Base-by-base conservation (phyloP, 2,797 vertebrate genomes). In the Cephalopachus bancanus region DNA sequence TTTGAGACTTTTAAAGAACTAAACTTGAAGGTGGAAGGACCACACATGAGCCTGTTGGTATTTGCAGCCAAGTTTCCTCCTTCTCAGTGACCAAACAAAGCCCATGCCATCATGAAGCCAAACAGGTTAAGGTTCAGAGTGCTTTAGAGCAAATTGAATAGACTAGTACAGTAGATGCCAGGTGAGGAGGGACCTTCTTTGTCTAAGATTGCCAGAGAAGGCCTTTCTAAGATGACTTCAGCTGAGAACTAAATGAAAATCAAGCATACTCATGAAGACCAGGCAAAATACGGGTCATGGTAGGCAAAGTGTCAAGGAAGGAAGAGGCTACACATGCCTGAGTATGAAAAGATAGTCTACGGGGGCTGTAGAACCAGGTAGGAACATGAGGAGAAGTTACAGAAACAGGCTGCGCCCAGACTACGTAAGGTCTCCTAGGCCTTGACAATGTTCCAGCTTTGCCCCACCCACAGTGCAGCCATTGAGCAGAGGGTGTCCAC, bases 71-170 rank as follows among this genome's bases (percentile, higher is more conserved):
- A n/a, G 20, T 37, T 67, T 44, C 89, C 62, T 1, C 15, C 3
- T 79, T 44, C 19, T 91, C 24, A 17, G 76, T 59, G 20, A 67
- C 65, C 20, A 71, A 44, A 60, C 24, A 22, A 93, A 93, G 55
- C 7, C 15, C 17, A 6, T 51, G 8, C 3, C 26, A 3, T 72
- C 55, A 2, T 17, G 12, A 11, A 83, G 22, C 88, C 80, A 71
- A 44, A 26, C 4, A 74, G 26, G 44, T 10, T 75, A 72, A 91
- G n/a, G 37, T 80, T 83, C n/a, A 83, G n/a, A 80, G 11, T 59
- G 16, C n/a, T 57, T 96, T 79, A 64, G 49, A 95, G 49, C 74
- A 92, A 81, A 71, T 59, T 67, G 64, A 96, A 80, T 55, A 67
- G 28, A 94, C 30, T 5, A 79, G 79, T 79, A 67, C 2, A 80